phyloP scores from a whole-genome alignment of 2,888 invertebrate genomes.

The Sepioteuthis lessoniana region DNA sequence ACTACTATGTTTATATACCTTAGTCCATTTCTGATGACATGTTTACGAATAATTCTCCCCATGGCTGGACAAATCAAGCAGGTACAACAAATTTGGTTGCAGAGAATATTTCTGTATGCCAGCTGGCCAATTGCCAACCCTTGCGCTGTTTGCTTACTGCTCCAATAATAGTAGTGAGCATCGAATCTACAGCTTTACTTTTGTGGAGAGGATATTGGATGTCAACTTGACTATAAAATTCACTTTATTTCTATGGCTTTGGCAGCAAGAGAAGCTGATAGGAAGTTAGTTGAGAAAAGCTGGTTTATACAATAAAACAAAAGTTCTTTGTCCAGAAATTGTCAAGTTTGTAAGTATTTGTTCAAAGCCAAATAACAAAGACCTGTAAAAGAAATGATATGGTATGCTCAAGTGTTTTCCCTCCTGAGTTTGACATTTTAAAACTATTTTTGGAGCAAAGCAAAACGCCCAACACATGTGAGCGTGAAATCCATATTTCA shows the following conservation, averaged over 20 bases:
- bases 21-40: constrained; percentile 1
- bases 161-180: background rate
- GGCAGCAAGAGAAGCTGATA: background rate
- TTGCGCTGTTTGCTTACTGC: background rate
- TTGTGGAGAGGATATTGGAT: background rate
- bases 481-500: no score
- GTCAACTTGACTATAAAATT: constrained; percentile 1
- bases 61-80: background rate
- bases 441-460: no score
- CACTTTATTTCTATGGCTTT: background rate
- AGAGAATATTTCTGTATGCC: background rate
- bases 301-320: background rate
- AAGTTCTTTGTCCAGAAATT: background rate
- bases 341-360: background rate
- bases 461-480: no score
- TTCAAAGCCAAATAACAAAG: background rate
- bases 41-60: background rate
- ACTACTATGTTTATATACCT: background rate
- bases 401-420: background rate
- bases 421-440: no score
- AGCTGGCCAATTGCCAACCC: background rate
- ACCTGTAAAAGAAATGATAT: background rate
- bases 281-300: background rate
- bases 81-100: background rate
- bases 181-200: background rate